Base-by-base conservation (phyloP, 2,888 invertebrate species). In the Axea sp. region DNA sequence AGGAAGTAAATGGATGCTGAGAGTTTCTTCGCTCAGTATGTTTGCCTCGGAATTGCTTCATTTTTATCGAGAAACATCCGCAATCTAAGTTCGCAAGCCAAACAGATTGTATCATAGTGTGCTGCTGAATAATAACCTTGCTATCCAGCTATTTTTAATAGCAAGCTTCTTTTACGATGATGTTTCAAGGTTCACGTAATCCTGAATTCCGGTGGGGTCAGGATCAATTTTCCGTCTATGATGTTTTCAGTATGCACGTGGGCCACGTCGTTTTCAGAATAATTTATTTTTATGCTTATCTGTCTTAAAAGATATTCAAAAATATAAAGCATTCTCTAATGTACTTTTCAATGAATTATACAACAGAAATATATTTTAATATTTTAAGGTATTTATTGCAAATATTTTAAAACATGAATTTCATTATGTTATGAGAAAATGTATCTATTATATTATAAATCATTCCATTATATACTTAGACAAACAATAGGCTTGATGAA, bases 1-100 rank as follows among this genome's bases (percentile, higher is more conserved):
- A 28, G 60, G 51, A 49, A 49, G 67, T 39, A 59, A 71, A 69
- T 62, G 51, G 69, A 68, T 67, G 57, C 59, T 28, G 41, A 57
- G 62, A 62, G 39, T 51, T 71, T 64, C 55, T 67, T 43, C 53
- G 57, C 73, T 55, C 41, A 53, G 45, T 71, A 68, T 69, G 75
- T n/a, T 64, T 55, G 41, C 68, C 69, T 64, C 62, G 76, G 64
- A 78, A 79, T 80, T 78, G 75, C 68, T 77, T 78, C 78, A 77
- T 81, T 79, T 76, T 72, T 78, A 80, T 78, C 72, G 64, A 43
- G 64, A 65, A 69, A 75, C 59, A 55, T 49, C 55, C 19, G 65
- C 53, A 69, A 75, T 72, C 60, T 68, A 49, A 67, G 75, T 75
- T 37, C 47, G 59, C 31, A 47, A 15, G 45, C 72, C 67, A 75